Conservation (phyloP, 2,888 invertebrate genomes). For the Caenorhabditis sinica region DNA sequence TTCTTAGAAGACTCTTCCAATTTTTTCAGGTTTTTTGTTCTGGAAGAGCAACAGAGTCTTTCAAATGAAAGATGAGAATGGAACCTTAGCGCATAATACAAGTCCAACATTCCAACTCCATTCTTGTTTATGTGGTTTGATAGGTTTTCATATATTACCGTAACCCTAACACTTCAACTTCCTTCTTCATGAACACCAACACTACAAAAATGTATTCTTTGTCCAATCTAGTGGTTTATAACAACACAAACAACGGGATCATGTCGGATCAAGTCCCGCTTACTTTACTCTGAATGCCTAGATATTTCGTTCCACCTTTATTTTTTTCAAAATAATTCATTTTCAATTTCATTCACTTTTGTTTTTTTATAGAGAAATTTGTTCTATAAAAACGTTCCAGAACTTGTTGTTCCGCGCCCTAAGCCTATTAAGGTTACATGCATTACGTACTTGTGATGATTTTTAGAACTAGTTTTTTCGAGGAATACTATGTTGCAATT, state of each 20-base stretch:
- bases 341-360: not conserved
- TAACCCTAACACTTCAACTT: constrained; percentile 23
- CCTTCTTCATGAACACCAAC: constrained; percentile 22
- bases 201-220: constrained; percentile 37
- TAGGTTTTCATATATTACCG: not conserved
- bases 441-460: constrained; percentile 31
- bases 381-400: constrained; percentile 13
- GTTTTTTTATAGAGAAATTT: constrained; percentile 6
- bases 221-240: constrained; percentile 30
- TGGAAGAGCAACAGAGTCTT: not conserved
- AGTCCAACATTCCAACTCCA: constrained; percentile 27
- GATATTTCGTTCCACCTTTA: constrained; percentile 43
- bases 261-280: constrained; percentile 44
- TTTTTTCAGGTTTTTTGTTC: constrained; percentile 2
- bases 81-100: not conserved
- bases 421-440: constrained; percentile 38
- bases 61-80: not conserved
- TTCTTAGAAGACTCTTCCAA: constrained; percentile 2
- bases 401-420: constrained; percentile 34
- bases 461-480: constrained; percentile 50
- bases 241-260: constrained; percentile 60
- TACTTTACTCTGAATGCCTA: constrained; percentile 48
- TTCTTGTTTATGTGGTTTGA: constrained; percentile 1
- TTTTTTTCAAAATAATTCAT: not conserved
- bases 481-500: constrained; percentile 35